A percentile compares a stretch with the other conserved stretches of the same genome.
Evolutionary conservation across 2,888 invertebrate genomes (phyloP).

Genomic region (Acholoe squamosa): DNA sequence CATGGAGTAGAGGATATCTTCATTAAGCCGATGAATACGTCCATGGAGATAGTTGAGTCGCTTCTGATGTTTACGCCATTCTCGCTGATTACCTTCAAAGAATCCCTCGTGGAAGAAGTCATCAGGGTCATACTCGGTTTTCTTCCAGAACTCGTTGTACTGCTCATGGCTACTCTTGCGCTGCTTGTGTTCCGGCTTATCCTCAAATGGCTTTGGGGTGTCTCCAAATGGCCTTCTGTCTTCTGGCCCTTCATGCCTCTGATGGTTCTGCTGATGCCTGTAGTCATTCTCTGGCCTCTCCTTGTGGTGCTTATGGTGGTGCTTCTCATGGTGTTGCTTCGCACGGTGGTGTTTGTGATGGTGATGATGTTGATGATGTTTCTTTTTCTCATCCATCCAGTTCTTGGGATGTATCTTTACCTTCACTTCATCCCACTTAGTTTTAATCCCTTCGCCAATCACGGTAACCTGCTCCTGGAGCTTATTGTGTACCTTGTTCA

Average conservation of each 20-base stretch:
- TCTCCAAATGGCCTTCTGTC: neutral
- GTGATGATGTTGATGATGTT: neutral
- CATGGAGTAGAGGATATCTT: constrained; percentile 67
- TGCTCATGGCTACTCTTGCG: constrained; percentile 58
- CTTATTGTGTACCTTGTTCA: constrained; percentile 12
- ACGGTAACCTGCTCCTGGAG: constrained; percentile 54
- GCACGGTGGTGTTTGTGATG: neutral
- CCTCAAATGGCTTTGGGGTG: constrained; percentile 56
- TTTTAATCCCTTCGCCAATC: constrained; percentile 49
- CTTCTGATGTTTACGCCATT: constrained; percentile 69
- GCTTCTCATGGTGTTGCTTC: neutral
- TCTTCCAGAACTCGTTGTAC: constrained; percentile 68
- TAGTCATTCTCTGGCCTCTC: neutral
- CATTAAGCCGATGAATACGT: constrained; percentile 66
- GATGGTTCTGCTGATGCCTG: neutral
- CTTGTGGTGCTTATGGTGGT: neutral
- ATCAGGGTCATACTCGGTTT: constrained; percentile 67
- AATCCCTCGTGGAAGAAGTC: constrained; percentile 69
- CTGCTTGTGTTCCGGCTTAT: constrained; percentile 68
- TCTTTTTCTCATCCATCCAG: neutral
- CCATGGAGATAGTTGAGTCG: constrained; percentile 66
- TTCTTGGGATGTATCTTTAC: constrained; percentile 51
- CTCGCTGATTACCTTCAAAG: constrained; percentile 68
- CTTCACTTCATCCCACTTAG: constrained; percentile 56
- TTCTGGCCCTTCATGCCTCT: neutral